Evolutionary conservation across 2,888 invertebrate genomes (phyloP), one percentile per base, ranked within the genome.

Genomic region (Steinernema carpocapsae): DNA sequence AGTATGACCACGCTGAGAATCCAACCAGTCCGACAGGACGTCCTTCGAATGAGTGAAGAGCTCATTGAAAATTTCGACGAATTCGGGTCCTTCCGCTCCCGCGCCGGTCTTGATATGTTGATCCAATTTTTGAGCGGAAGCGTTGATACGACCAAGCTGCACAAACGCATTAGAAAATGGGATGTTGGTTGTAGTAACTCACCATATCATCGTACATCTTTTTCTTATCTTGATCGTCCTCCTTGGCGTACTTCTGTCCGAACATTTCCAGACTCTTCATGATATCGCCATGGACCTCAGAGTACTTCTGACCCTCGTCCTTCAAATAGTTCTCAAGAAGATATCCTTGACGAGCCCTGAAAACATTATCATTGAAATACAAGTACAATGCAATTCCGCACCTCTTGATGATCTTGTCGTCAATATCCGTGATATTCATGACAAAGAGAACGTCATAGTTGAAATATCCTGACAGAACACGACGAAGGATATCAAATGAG

Each of bases 361-460:
- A 72, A 52, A 76, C 77, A 14, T 72, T 17, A 26, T 56, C 48
- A 19, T 19, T 19, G 48, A 17, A 48, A 3, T 17, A 14, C 48
- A 19, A 3, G 48, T 19, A n/a, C n/a, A n/a, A n/a, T n/a, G n/a
- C n/a, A n/a, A n/a, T n/a, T n/a, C n/a, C n/a, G n/a, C n/a, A 80
- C 80, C 80, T 75, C 73, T 82, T 82, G 76, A 83, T 79, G 77
- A 90, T 90, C 88, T 99, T 99, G 89, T 99, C 97, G 91, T 99
- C 97, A 87, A 99, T 94, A 89, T 99, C 97, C 7, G 97, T 99
- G 82, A 99, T 94, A 88, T 99, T 99, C 96, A 97, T 97, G 1
- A 94, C 94, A 90, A 78, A 83, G n/a, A 79, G 74, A 17, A 84
- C 81, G 70, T 81, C 77, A 74, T 83, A 84, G 32, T 81, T 81